Percentiles rank a stretch among this genome's conserved stretches.
Conservation (phyloP, 2,797 vertebrate genomes). For the Siniperca obscura region DNA sequence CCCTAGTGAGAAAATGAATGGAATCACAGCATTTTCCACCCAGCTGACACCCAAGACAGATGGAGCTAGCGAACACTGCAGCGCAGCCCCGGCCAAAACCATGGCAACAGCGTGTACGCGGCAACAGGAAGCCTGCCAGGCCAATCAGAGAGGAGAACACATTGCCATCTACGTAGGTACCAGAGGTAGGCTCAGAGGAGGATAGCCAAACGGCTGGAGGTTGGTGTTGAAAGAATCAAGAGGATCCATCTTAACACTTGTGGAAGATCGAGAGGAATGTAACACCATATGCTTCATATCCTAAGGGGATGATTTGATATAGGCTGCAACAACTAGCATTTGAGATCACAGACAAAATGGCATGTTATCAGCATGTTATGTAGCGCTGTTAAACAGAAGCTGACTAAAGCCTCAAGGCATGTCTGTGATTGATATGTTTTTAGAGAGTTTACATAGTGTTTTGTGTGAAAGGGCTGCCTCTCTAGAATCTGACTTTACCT, state of each 20-base stretch:
- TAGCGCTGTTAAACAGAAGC: constrained; percentile 52
- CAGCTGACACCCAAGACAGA: constrained; percentile 80
- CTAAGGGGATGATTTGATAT: constrained; percentile 49
- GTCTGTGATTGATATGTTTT: constrained; percentile 42
- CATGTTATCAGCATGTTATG: constrained; percentile 49
- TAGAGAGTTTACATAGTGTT: constrained; percentile 34
- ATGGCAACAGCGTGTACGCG: constrained; percentile 75
- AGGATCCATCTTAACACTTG: constrained; percentile 40
- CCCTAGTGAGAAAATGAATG: constrained; percentile 76
- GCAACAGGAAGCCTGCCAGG: constrained; percentile 73
- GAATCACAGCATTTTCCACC: constrained; percentile 75
- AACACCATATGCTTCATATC: constrained; percentile 47
- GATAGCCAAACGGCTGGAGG: constrained; percentile 59
- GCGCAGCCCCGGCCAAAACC: constrained; percentile 68
- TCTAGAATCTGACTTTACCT: constrained; percentile 8
- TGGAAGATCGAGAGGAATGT: constrained; percentile 43
- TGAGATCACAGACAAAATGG: constrained; percentile 62
- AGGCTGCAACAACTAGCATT: constrained; percentile 40
- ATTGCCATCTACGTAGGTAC: constrained; percentile 61
- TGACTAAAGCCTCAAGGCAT: constrained; percentile 50
- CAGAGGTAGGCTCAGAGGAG: constrained; percentile 57
- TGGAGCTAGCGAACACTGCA: constrained; percentile 72
- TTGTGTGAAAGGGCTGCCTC: constrained; percentile 17
- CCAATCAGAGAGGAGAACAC: constrained; percentile 66
- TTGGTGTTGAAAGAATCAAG: constrained; percentile 41